phyloP scores from a whole-genome alignment of 2,113 vertebrate genomes.

The Neoarius graeffei region DNA sequence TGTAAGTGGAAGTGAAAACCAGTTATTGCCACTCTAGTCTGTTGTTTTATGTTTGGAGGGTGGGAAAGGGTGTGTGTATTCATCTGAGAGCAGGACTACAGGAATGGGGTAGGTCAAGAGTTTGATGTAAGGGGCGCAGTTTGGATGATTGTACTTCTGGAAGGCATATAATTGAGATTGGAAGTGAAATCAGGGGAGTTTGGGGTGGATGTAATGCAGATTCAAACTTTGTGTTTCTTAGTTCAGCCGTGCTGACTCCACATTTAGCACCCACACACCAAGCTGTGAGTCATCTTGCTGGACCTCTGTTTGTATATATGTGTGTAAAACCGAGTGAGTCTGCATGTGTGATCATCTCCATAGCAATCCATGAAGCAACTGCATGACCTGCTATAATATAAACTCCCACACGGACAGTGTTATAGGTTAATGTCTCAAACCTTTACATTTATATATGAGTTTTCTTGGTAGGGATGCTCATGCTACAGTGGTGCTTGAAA shows the following conservation, averaged over 20 bases:
- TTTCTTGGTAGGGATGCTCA: neutral
- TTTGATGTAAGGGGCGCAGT: neutral
- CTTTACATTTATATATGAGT: neutral
- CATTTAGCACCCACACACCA: slow-evolving; percentile 54
- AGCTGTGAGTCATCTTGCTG: slow-evolving; percentile 55
- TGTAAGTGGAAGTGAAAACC: neutral
- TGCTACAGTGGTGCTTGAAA: too few relatives aligned
- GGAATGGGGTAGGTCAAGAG: neutral
- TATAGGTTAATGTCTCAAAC: neutral
- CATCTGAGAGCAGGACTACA: slow-evolving; percentile 10
- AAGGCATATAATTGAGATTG: neutral
- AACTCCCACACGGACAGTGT: neutral
- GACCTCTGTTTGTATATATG: slow-evolving; percentile 20
- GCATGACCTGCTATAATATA: neutral
- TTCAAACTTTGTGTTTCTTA: slow-evolving; percentile 14
- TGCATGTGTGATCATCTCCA: slow-evolving; percentile 22
- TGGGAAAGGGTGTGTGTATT: slow-evolving; percentile 24
- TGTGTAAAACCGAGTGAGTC: neutral
- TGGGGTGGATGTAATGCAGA: slow-evolving; percentile 14
- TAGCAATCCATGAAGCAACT: slow-evolving; percentile 9
- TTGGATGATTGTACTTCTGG: neutral
- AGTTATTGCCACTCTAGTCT: neutral
- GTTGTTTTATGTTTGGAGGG: slow-evolving; percentile 3
- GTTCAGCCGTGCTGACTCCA: slow-evolving; percentile 55
- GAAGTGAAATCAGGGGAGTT: slow-evolving; percentile 7